phyloP scores from a whole-genome alignment of 23 tunicate genomes.

The Clavelina lepadiformis region DNA sequence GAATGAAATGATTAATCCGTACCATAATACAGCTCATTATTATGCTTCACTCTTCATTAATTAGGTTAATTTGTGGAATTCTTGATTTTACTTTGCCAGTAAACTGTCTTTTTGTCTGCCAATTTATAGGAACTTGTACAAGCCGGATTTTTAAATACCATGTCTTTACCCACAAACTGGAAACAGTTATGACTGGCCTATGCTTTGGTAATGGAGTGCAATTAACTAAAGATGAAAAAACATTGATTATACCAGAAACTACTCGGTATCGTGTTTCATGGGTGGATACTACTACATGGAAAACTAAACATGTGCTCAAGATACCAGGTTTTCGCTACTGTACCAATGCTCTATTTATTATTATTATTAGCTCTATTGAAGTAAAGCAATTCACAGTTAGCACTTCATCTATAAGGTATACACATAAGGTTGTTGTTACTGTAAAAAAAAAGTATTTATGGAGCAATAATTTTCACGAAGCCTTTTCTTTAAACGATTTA shows the following conservation, averaged over 20 bases:
- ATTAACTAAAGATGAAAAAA: constrained; percentile 38
- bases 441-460: too few species aligned
- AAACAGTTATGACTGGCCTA: constrained; percentile 12
- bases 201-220: constrained; percentile 74
- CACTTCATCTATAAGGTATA: too few species aligned
- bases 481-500: too few species aligned
- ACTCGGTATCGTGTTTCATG: constrained; percentile 36
- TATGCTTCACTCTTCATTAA: not conserved
- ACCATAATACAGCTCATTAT: not conserved
- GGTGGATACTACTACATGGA: constrained; percentile 49
- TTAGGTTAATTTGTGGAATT: not conserved
- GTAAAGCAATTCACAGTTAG: too few species aligned
- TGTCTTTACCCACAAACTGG: constrained; percentile 11
- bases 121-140: constrained; percentile 33
- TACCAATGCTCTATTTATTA: too few species aligned
- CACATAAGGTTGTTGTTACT: too few species aligned
- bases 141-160: constrained; percentile 40
- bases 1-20: too few species aligned
- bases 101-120: not conserved
- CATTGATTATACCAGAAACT: constrained; percentile 48
- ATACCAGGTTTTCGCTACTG: constrained; percentile 32
- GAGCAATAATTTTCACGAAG: too few species aligned
- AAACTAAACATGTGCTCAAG: constrained; percentile 15
- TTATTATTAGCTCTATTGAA: too few species aligned
- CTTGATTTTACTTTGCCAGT: not conserved